These are phyloP conservation scores for Drosophila sucinea DNA, from an alignment of 1,140 invertebrate genomes.

Conservation along the genomic window DNA sequence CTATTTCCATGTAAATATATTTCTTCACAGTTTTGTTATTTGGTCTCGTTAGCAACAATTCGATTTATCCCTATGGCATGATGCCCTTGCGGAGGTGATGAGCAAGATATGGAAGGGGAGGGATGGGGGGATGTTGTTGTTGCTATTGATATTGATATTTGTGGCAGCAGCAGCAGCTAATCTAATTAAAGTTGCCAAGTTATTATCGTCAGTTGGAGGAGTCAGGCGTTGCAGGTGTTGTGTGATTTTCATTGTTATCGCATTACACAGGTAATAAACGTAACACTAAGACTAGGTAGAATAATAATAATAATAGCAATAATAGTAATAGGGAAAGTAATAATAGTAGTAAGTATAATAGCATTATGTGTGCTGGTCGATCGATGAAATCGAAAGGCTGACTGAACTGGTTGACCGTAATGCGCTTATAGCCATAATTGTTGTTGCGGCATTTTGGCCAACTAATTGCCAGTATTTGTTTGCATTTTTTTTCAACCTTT, in stretches of 20 bases:
- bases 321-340: too few species aligned
- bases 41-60: background rate
- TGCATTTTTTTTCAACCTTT: background rate
- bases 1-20: background rate
- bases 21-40: background rate
- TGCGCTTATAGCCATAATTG: slow-evolving; percentile 47
- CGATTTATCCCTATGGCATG: background rate
- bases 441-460: slow-evolving; percentile 29
- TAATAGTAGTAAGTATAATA: background rate
- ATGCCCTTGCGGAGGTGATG: background rate
- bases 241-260: slow-evolving; percentile 45
- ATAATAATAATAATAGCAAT: too few species aligned
- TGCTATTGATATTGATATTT: slow-evolving; percentile 41
- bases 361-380: slow-evolving; percentile 34
- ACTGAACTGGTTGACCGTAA: slow-evolving; percentile 22
- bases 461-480: slow-evolving; percentile 48
- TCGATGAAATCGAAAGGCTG: slow-evolving; percentile 4
- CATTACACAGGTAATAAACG: slow-evolving; percentile 39
- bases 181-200: slow-evolving; percentile 60
- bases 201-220: slow-evolving; percentile 24
- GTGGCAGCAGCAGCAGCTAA: slow-evolving; percentile 36
- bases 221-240: slow-evolving; percentile 10
- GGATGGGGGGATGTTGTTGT: background rate
- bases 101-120: background rate
- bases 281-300: background rate